Evolutionary conservation across 23 tunicate species (phyloP).

Genomic region (Trididemnum nubilum): DNA sequence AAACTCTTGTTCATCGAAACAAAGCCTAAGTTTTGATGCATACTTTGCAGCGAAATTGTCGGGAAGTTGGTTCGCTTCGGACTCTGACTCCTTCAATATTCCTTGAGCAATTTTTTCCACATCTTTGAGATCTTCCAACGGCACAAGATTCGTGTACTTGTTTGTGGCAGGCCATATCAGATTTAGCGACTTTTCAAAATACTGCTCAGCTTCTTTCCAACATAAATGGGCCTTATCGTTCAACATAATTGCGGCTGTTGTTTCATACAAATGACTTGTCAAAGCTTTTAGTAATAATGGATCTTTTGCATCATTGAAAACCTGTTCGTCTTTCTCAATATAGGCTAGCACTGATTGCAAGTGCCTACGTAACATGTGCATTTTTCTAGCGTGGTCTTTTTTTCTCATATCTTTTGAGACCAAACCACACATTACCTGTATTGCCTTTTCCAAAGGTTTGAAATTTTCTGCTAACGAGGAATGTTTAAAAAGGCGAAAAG

Average conservation of each 20-base stretch:
- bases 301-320: background rate
- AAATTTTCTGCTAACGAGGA: background rate
- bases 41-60: constrained; percentile 30
- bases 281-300: constrained; percentile 6
- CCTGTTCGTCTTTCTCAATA: constrained; percentile 6
- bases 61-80: constrained; percentile 13
- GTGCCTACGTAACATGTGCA: constrained; percentile 35
- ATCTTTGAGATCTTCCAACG: background rate
- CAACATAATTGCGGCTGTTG: constrained; percentile 36
- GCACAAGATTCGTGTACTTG: background rate
- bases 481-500: constrained; percentile 31
- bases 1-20: constrained; percentile 18
- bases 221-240: background rate
- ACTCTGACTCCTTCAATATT: constrained; percentile 4
- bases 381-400: background rate
- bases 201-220: background rate
- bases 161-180: constrained; percentile 18
- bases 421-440: constrained; percentile 29
- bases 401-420: constrained; percentile 54
- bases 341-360: constrained; percentile 15
- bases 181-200: constrained; percentile 24
- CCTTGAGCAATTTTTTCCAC: constrained; percentile 23
- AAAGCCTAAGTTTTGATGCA: background rate
- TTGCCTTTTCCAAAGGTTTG: constrained; percentile 27
- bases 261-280: constrained; percentile 45